Evolutionary conservation across 2,797 vertebrate genomes (phyloP), one percentile per base, ranked within the genome.

Genomic region (Artibeus jamaicensis): DNA sequence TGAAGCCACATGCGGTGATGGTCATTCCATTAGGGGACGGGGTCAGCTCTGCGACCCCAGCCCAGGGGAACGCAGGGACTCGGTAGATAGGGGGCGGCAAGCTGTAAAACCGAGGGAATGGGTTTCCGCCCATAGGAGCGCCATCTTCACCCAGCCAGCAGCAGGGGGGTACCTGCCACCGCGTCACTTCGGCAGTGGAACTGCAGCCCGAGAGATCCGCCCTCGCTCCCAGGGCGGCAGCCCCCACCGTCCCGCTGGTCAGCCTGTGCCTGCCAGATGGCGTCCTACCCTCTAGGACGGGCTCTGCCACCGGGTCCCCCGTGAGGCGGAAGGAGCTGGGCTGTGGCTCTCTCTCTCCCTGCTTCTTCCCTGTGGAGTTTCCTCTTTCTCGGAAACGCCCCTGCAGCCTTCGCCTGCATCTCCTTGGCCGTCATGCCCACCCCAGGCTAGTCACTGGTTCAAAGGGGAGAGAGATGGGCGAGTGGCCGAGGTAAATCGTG

Each of bases 21-120:
- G 3, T 18, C 24, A 0, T 11, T 16, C 42, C 9, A 2, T 0
- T 1, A 34, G 59, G 59, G 85, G 12, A 65, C 24, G 0, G 55
- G 74, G 53, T 37, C 67, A 44, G n/a, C 26, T 46, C 57, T 18
- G 57, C 0, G 42, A 26, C 9, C 15, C 55, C 9, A 44, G 19
- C 32, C 32, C 19, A 21, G 81, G 55, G 8, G 44, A 74, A 1
- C 18, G 1, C 15, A 2, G 16, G 70, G 46, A 48, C 62, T 67
- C 67, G 4, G 21, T 6, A 32, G 29, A 2, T 19, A 9, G 2
- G 48, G 44, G 48, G 16, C 32, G 32, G 11, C 57, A 48, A 39
- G 55, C 3, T 24, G 39, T 32, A 62, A 37, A 76, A 32, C 21
- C 1, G 15, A 74, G 19, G 19, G 26, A 39, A 6, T 21, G 1